These are phyloP conservation scores for Triplophysa bombifrons DNA, from an alignment of 2,797 vertebrate genomes.

Conservation along the genomic window DNA sequence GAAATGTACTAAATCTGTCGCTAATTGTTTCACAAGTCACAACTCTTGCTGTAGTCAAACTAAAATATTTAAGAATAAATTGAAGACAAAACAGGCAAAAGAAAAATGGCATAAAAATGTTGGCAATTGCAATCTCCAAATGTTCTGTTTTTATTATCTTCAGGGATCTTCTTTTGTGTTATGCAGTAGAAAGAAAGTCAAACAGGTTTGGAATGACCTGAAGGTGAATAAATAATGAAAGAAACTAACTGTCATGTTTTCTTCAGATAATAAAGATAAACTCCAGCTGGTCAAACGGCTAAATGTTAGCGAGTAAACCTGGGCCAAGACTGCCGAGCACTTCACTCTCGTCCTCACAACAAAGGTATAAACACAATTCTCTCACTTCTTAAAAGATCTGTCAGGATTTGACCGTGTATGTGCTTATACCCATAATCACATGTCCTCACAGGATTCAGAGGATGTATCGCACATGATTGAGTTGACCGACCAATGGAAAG, in stretches of 20 bases:
- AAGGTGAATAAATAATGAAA: too few relatives aligned
- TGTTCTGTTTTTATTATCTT: too few relatives aligned
- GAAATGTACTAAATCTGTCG: too few relatives aligned
- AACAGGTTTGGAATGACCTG: too few relatives aligned
- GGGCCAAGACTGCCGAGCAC: conserved; percentile 77
- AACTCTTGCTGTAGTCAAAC: too few relatives aligned
- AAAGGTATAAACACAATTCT: conserved; percentile 71
- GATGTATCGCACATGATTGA: conserved; percentile 75
- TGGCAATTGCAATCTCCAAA: too few relatives aligned
- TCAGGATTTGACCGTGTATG: neutral
- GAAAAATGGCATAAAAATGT: too few relatives aligned
- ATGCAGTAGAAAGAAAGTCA: too few relatives aligned
- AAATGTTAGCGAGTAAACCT: conserved; percentile 77
- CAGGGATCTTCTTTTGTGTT: too few relatives aligned
- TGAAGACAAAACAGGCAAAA: too few relatives aligned
- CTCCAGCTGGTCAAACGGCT: conserved; percentile 78
- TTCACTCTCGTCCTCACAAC: conserved; percentile 73
- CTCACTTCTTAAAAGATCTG: neutral
- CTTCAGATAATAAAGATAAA: conserved; percentile 81
- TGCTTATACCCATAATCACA: neutral
- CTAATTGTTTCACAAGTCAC: too few relatives aligned
- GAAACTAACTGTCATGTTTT: neutral
- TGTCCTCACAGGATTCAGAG: conserved; percentile 73
- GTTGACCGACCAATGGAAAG: conserved; percentile 73
- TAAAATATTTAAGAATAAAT: too few relatives aligned